Percentiles rank a stretch among this genome's conserved stretches.
Conservation (phyloP, 1,140 invertebrate genomes). For the Psix sp. region DNA sequence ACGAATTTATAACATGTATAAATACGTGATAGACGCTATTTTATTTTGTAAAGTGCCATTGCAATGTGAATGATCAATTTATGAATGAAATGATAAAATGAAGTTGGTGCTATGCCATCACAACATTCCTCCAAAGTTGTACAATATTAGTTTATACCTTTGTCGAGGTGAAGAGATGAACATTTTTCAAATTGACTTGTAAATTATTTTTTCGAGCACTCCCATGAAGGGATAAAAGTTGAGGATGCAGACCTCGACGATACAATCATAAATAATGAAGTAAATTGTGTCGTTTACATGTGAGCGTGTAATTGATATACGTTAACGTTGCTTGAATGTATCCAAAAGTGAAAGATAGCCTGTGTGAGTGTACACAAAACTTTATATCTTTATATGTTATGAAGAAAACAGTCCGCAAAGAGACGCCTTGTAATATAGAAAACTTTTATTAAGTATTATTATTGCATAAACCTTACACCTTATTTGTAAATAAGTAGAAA, state of each 20-base stretch:
- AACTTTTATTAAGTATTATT: conserved; percentile 73
- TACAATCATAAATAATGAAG: conserved; percentile 59
- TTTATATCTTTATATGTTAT: conserved; percentile 76
- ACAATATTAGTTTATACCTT: conserved; percentile 76
- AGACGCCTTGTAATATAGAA: conserved; percentile 69
- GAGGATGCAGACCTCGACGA: conserved; percentile 49
- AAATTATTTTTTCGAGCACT: conserved; percentile 69
- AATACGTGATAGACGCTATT: conserved; percentile 73
- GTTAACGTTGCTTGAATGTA: conserved; percentile 22
- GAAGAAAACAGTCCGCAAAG: conserved; percentile 61
- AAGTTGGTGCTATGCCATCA: conserved; percentile 78
- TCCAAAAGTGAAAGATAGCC: conserved; percentile 35
- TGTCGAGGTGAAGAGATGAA: conserved; percentile 65
- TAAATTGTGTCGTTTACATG: conserved; percentile 56
- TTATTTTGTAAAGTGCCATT: conserved; percentile 78
- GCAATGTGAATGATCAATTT: conserved; percentile 75
- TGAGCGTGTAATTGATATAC: conserved; percentile 55
- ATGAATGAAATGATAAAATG: conserved; percentile 54
- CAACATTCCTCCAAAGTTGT: conserved; percentile 78
- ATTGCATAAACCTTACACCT: conserved; percentile 75
- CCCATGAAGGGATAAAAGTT: conserved; percentile 43
- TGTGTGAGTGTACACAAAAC: conserved; percentile 64
- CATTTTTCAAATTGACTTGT: conserved; percentile 65
- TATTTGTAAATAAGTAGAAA: conserved; percentile 75
- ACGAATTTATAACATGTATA: conserved; percentile 57